Base-by-base conservation (phyloP, 1,140 invertebrate genomes). In the Episyrphus balteatus region DNA sequence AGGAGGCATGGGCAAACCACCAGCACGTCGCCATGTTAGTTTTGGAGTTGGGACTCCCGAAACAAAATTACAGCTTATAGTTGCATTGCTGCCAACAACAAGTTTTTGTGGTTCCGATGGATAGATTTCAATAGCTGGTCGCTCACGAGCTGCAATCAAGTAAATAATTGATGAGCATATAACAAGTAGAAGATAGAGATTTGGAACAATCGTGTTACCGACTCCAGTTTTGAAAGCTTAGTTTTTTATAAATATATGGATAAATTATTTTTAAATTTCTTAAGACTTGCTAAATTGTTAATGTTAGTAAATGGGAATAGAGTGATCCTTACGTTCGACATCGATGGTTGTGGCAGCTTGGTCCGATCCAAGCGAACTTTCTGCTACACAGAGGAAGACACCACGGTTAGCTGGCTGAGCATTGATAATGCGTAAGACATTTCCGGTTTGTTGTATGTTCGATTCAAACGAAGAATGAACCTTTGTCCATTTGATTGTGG, bases 401-500 rank as follows among this genome's bases (percentile, higher is more conserved):
- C 89, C 91, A 40, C 84, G 71, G 66, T 95, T 91, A 13, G 73
- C 73, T 19, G 87, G 74, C 55, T 78, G 76, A 0, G 82, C 79
- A 48, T 82, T 79, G 1, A 69, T 71, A 46, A 95, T 86, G 39
- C 79, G 73, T 17, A 94, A 67, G 1, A 76, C 71, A 50, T 83
- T 80, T 18, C 82, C 84, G 13, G 76, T 67, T 62, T 83, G 80
- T 49, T 77, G 76, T 1, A 76, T 73, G 53, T 80, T 77, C 0
- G 71, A 46, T 2, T 78, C 75, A 8, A 93, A 70, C 1, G 74
- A 58, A 30, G 77, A 79, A n/a, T 57, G 53, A 2, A 83, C 76
- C 72, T 86, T 90, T 1, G 72, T 77, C 92, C 92, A 97, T 56
- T 76, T 82, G 12, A 94, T 74, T 1, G 71, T 73, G 2, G 86